Percentiles rank a stretch among this genome's conserved stretches.
These are phyloP conservation scores for Amiota minor DNA, from an alignment of 2,888 invertebrate species.

Conservation along the genomic window DNA sequence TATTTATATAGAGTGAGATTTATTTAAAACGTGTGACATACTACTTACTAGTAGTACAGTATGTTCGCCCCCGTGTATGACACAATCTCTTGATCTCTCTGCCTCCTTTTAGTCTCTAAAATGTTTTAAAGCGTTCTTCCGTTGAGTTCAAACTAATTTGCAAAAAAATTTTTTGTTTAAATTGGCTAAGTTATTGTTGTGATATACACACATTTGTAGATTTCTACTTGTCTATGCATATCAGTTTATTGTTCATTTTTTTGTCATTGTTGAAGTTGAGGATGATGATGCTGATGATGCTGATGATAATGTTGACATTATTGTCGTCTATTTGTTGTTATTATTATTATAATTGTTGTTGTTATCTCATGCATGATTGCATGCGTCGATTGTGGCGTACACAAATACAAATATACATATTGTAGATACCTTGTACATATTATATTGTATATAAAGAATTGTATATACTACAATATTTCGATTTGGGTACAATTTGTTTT, in stretches of 20 bases:
- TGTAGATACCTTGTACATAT: background rate
- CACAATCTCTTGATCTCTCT: background rate
- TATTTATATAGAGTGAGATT: background rate
- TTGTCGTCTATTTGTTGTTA: background rate
- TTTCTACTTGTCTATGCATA: background rate
- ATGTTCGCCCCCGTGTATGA: background rate
- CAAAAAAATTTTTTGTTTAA: slow-evolving; percentile 48
- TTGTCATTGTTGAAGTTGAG: slow-evolving; percentile 4
- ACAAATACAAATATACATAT: no score
- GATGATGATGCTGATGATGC: background rate
- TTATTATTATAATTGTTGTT: background rate
- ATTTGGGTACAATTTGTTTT: background rate
- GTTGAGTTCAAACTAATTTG: slow-evolving; percentile 60
- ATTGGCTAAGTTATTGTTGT: slow-evolving; percentile 56
- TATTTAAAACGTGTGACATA: background rate
- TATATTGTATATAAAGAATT: background rate
- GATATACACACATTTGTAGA: slow-evolving; percentile 29
- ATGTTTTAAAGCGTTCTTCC: background rate
- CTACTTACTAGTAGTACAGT: background rate
- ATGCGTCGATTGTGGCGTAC: slow-evolving; percentile 4
- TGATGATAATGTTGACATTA: slow-evolving; percentile 2
- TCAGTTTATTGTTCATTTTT: background rate
- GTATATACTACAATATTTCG: background rate
- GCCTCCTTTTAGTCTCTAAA: background rate
- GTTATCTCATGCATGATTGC: slow-evolving; percentile 17